A percentile compares a stretch with the other conserved stretches of the same genome.
Evolutionary conservation across 1,140 invertebrate species (phyloP).

Genomic region (Delia radicum): DNA sequence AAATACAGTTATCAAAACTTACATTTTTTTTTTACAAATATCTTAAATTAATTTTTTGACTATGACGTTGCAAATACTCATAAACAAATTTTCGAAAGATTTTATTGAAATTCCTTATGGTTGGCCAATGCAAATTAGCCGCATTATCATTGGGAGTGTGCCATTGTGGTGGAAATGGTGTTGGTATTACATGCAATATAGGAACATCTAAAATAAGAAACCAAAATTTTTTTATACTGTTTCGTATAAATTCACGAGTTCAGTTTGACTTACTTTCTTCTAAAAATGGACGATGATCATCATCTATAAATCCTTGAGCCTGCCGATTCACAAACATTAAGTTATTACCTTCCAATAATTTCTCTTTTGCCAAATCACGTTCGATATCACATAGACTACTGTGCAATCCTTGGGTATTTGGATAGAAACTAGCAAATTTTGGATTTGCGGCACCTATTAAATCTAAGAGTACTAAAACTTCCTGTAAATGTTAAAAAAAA

Average conservation of each 20-base stretch:
- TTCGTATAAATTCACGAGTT: too few species aligned
- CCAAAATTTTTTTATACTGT: too few species aligned
- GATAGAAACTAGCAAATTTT: constrained; percentile 82
- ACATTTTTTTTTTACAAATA: constrained; percentile 33
- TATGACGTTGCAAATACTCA: constrained; percentile 42
- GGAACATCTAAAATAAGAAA: constrained; percentile 56
- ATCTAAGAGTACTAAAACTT: constrained; percentile 89
- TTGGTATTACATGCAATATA: constrained; percentile 86
- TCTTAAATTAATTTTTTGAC: constrained; percentile 36
- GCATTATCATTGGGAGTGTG: constrained; percentile 79
- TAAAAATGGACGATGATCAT: constrained; percentile 95
- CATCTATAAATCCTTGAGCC: constrained; percentile 71
- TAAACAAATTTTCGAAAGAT: constrained; percentile 78
- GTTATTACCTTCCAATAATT: constrained; percentile 55
- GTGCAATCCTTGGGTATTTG: constrained; percentile 72
- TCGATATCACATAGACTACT: constrained; percentile 66
- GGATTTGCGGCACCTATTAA: constrained; percentile 86
- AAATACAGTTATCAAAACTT: neutral
- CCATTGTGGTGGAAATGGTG: constrained; percentile 87
- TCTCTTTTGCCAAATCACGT: constrained; percentile 60
- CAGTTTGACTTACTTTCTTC: constrained; percentile 63
- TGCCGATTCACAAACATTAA: constrained; percentile 63
- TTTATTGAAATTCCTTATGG: constrained; percentile 86
- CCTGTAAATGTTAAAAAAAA: too few species aligned
- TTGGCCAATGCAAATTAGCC: constrained; percentile 72